phyloP scores from a whole-genome alignment of 2,113 vertebrate genomes.

The Pangasianodon hypophthalmus region DNA sequence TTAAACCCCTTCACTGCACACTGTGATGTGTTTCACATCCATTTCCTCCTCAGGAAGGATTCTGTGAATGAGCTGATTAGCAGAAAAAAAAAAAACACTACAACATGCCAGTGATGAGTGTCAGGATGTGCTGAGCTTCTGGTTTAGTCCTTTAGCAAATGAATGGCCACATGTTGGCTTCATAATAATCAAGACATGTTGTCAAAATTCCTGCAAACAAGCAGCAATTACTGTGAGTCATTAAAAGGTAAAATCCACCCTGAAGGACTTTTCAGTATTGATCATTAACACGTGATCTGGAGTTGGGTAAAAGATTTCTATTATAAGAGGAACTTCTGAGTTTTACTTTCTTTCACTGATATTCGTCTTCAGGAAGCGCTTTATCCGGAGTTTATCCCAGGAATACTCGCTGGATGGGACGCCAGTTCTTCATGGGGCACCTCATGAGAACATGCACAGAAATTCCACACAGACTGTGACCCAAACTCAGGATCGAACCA shows the following conservation, averaged over 20 bases:
- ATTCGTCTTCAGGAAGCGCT: no score
- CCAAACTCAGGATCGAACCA: background rate
- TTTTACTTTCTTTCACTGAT: no score
- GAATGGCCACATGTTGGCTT: background rate
- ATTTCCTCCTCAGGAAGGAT: background rate
- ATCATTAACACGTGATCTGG: background rate
- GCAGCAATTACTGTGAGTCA: background rate
- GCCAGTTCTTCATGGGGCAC: no score
- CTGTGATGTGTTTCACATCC: background rate
- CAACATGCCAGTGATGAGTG: background rate
- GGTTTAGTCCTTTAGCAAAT: background rate
- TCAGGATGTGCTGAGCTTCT: background rate
- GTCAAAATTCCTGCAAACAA: background rate
- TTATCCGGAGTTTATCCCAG: no score
- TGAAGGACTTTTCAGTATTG: background rate
- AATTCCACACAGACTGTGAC: no score
- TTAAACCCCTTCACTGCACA: background rate
- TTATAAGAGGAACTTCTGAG: no score
- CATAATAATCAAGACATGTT: background rate
- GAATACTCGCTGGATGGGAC: no score
- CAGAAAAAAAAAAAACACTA: background rate
- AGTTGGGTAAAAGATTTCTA: background rate
- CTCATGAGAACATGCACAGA: no score
- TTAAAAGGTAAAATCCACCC: background rate
- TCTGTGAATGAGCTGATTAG: background rate